Evolutionary conservation across 1,140 invertebrate species (phyloP).

Genomic region (Drosophila pseudoananassae): DNA sequence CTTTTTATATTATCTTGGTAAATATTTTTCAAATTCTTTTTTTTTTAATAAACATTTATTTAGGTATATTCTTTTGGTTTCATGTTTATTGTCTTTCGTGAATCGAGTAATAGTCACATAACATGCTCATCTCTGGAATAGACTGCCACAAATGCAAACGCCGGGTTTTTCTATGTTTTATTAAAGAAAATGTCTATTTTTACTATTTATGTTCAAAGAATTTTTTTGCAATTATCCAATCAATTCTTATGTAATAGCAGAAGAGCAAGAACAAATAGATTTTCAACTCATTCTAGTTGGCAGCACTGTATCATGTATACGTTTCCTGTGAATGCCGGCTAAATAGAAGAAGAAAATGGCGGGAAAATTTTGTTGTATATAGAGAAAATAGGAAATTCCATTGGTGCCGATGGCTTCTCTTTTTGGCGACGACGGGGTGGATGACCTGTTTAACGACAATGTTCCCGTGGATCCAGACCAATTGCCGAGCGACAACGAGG

Average conservation of each 20-base stretch:
- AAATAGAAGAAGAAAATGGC: slow-evolving; percentile 68
- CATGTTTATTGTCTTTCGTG: not conserved
- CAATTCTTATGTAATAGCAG: slow-evolving; percentile 52
- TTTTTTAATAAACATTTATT: too few relatives aligned
- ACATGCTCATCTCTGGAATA: slow-evolving; percentile 13
- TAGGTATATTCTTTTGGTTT: not conserved
- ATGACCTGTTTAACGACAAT: slow-evolving; percentile 74
- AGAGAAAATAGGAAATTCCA: not conserved
- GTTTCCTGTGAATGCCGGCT: slow-evolving; percentile 24
- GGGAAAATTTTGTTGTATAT: slow-evolving; percentile 58
- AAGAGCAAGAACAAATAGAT: slow-evolving; percentile 26
- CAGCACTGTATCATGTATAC: slow-evolving; percentile 31
- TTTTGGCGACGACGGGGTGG: slow-evolving; percentile 79
- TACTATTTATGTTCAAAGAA: not conserved
- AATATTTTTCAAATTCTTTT: not conserved
- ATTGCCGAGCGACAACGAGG: slow-evolving; percentile 68
- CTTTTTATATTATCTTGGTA: not conserved
- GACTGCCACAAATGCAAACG: not conserved
- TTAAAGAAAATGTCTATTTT: not conserved
- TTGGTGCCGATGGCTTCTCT: slow-evolving; percentile 62
- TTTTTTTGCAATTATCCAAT: not conserved
- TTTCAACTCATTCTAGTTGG: slow-evolving; percentile 32
- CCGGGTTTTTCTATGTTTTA: not conserved
- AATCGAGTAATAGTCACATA: not conserved
- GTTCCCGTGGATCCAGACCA: slow-evolving; percentile 52